Evolutionary conservation across 2,797 vertebrate genomes (phyloP).

Genomic region (Pipistrellus pipistrellus): DNA sequence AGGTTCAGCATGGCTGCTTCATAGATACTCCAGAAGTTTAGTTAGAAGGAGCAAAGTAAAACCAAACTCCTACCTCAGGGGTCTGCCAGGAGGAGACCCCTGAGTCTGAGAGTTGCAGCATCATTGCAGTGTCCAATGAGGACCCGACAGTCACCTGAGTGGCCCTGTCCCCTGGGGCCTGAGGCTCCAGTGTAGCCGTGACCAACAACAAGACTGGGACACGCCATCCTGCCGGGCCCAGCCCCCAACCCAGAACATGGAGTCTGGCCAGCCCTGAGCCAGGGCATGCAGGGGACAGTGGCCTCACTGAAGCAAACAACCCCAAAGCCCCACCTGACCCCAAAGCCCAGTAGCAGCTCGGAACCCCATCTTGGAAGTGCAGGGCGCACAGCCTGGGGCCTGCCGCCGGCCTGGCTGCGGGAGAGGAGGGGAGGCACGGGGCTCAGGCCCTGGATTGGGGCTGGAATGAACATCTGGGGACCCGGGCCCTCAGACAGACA

Average conservation of each 20-base stretch:
- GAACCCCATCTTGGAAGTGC: neutral
- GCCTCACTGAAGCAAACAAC: neutral
- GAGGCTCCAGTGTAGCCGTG: neutral
- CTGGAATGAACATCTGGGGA: neutral
- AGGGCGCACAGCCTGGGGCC: neutral
- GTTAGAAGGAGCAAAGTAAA: neutral
- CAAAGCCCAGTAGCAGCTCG: neutral
- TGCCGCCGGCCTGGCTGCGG: neutral
- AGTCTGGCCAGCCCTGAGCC: neutral
- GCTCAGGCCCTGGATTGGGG: neutral
- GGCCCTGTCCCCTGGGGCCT: neutral
- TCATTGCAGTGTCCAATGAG: neutral
- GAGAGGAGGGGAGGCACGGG: neutral
- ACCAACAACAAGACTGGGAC: neutral
- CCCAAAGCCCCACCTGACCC: neutral
- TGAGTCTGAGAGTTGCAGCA: neutral
- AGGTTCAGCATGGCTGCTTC: neutral
- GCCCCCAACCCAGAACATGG: neutral
- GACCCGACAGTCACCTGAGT: neutral
- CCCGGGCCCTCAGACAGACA: neutral
- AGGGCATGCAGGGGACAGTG: neutral
- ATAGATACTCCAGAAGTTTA: accelerated
- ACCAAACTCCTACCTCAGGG: neutral
- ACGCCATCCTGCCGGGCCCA: neutral
- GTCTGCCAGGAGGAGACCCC: neutral